Conservation (phyloP, 1,140 invertebrate species). For the Saxidomus purpurata region DNA sequence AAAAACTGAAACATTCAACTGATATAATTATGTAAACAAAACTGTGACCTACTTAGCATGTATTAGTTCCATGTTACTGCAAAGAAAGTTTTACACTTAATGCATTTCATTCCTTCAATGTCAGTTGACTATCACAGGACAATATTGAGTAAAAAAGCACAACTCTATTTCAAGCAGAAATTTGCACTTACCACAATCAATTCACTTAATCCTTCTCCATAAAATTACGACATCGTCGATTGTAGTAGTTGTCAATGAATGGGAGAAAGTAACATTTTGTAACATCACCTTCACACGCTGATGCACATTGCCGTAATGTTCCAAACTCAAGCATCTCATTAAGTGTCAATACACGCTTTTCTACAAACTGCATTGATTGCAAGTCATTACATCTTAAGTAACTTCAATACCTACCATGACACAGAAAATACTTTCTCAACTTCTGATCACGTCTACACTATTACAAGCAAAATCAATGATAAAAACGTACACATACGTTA, state of each 20-base stretch:
- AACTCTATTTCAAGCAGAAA: too few species aligned
- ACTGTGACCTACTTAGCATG: too few species aligned
- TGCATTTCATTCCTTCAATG: too few species aligned
- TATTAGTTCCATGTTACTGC: too few species aligned
- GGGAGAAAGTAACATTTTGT: background rate
- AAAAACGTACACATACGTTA: background rate
- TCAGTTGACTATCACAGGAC: too few species aligned
- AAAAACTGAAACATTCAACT: too few species aligned
- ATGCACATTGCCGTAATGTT: background rate
- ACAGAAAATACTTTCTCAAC: slow-evolving; percentile 35
- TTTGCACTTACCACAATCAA: too few species aligned
- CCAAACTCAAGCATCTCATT: background rate
- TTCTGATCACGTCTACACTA: slow-evolving; percentile 6
- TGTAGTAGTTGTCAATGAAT: background rate
- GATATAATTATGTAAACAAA: too few species aligned
- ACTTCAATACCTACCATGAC: slow-evolving; percentile 20
- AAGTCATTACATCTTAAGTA: background rate
- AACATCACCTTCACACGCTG: background rate
- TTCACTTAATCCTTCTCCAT: background rate
- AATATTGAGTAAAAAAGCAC: too few species aligned
- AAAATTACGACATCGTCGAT: background rate
- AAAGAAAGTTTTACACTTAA: too few species aligned
- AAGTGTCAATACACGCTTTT: background rate
- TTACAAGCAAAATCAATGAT: background rate
- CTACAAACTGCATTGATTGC: background rate